A percentile compares a stretch with the other conserved stretches of the same genome.
Conservation (phyloP, 2,797 vertebrate species). For the Mastacembelus armatus region DNA sequence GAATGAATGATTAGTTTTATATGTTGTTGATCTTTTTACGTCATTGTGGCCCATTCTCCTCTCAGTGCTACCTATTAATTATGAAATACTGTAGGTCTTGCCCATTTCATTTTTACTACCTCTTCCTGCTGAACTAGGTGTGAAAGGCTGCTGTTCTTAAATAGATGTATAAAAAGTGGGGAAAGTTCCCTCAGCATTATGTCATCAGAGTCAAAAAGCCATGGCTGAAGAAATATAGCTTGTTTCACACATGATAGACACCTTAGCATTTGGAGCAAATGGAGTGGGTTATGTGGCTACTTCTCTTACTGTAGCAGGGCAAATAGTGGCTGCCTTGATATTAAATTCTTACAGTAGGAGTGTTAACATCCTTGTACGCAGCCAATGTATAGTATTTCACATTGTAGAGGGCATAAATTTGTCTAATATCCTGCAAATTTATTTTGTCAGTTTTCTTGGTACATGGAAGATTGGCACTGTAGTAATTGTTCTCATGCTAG, state of each 20-base stretch:
- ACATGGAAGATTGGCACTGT: neutral
- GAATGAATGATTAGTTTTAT: constrained; percentile 82
- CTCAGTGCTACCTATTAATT: constrained; percentile 85
- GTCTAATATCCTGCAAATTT: neutral
- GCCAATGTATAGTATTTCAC: neutral
- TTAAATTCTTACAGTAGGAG: constrained; percentile 15
- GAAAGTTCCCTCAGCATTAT: constrained; percentile 76
- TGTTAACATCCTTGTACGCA: neutral
- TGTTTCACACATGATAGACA: constrained; percentile 78
- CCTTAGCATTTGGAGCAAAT: constrained; percentile 69
- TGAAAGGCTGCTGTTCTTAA: constrained; percentile 85
- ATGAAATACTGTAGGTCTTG: constrained; percentile 86
- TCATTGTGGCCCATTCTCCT: constrained; percentile 67
- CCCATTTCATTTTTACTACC: constrained; percentile 80
- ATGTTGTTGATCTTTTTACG: constrained; percentile 85
- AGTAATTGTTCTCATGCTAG: neutral
- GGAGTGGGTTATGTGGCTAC: constrained; percentile 44
- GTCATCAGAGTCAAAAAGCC: constrained; percentile 82
- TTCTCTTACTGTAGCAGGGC: constrained; percentile 37
- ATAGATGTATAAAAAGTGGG: constrained; percentile 78
- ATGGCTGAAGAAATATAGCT: constrained; percentile 69
- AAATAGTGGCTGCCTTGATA: constrained; percentile 18
- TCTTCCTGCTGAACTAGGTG: constrained; percentile 86
- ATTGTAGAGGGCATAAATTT: neutral
- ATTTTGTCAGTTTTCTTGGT: neutral